Evolutionary conservation across 2,888 invertebrate genomes (phyloP), one percentile per base, ranked within the genome.

Genomic region (Zygaena filipendulae): DNA sequence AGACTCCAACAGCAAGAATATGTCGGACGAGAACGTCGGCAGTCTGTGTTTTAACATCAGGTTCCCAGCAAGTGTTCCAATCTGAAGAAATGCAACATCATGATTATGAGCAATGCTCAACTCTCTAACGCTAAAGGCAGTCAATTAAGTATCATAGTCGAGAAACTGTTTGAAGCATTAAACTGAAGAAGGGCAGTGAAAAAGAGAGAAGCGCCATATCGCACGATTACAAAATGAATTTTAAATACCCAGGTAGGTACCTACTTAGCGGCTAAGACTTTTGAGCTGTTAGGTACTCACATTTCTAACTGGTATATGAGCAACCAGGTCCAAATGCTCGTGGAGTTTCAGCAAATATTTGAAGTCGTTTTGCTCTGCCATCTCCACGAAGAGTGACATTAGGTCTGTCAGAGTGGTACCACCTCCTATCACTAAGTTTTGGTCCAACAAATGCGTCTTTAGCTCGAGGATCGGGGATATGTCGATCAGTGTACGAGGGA

Each of bases 251-350:
- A n/a, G n/a, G n/a, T n/a, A n/a, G n/a, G n/a, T n/a, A n/a, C n/a
- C n/a, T n/a, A n/a, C n/a, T n/a, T n/a, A n/a, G n/a, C n/a, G n/a
- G n/a, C n/a, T n/a, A n/a, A n/a, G n/a, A n/a, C n/a, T n/a, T n/a
- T n/a, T n/a, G n/a, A n/a, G n/a, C n/a, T n/a, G n/a, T n/a, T n/a
- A n/a, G n/a, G n/a, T 14, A 58, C 83, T 77, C 66, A 89, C 88
- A 63, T 91, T 91, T 68, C 90, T 72, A 2, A 91, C 85, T 9
- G 88, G 85, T 27, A 87, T 82, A 57, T 86, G 87, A n/a, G 90
- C 91, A 4, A 91, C 83, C 25, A 87, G 55, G 47, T 86, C 83
- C 25, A 90, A 62, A 50, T 91, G 90, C 20, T 84, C 74, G 12
- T 81, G 83, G 19, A 90, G 55, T 30, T 80, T 74, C 7, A 66